Conservation (phyloP, 2,113 vertebrate species). For the Pan troglodytes region NHGRI_mPanTro3-v2.1_pri NC_072401.2:92021001-92021500, state of each 20-base stretch:
- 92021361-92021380: background rate
- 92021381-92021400: background rate
- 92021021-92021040: background rate
- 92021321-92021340: background rate
- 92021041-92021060: background rate
- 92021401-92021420: background rate
- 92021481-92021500: background rate
- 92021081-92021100: background rate
- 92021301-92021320: background rate
- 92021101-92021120: background rate
- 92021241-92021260: background rate
- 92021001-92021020: background rate
- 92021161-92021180: too few species aligned
- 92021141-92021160: background rate
- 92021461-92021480: background rate
- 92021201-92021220: background rate
- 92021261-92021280: background rate
- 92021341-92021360: background rate
- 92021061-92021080: background rate
- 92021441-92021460: background rate
- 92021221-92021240: background rate
- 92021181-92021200: background rate
- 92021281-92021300: background rate
- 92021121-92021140: background rate
- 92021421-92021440: background rate